phyloP scores from a whole-genome alignment of 2,797 vertebrate species.

The Dallia pectoralis region DNA sequence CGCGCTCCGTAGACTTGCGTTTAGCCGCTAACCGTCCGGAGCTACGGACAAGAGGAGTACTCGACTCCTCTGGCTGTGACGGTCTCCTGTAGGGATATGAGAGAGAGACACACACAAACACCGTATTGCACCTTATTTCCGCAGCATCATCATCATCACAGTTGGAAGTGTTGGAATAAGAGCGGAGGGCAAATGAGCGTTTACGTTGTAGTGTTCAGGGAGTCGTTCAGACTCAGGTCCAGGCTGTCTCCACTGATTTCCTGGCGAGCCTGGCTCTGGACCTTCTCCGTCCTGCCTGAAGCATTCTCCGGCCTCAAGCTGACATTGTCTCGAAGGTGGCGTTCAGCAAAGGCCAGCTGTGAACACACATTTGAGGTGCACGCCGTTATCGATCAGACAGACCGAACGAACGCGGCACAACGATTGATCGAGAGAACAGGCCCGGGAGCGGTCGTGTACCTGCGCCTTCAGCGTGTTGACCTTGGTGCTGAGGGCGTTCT shows the following conservation, averaged over 20 bases:
- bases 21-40: slow-evolving; percentile 74
- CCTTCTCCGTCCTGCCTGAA: background rate
- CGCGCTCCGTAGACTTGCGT: slow-evolving; percentile 62
- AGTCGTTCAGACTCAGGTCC: slow-evolving; percentile 79
- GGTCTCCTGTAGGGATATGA: slow-evolving; percentile 61
- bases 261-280: slow-evolving; percentile 23
- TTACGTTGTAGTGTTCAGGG: slow-evolving; percentile 77
- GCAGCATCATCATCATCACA: background rate
- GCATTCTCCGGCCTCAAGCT: slow-evolving; percentile 46
- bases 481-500: slow-evolving; percentile 71
- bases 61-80: slow-evolving; percentile 59
- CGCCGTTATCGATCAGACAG: background rate
- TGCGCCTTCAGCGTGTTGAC: slow-evolving; percentile 82
- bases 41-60: slow-evolving; percentile 67
- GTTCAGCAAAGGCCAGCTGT: slow-evolving; percentile 60
- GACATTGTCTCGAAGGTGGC: slow-evolving; percentile 71
- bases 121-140: background rate
- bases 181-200: too few species aligned
- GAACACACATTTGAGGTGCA: background rate
- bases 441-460: slow-evolving; percentile 67
- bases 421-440: too few species aligned
- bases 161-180: background rate
- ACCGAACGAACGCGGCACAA: background rate
- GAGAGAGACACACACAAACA: background rate
- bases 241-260: slow-evolving; percentile 83